phyloP scores from a whole-genome alignment of 2,797 vertebrate species.

The Catostomus latipinnis region DNA sequence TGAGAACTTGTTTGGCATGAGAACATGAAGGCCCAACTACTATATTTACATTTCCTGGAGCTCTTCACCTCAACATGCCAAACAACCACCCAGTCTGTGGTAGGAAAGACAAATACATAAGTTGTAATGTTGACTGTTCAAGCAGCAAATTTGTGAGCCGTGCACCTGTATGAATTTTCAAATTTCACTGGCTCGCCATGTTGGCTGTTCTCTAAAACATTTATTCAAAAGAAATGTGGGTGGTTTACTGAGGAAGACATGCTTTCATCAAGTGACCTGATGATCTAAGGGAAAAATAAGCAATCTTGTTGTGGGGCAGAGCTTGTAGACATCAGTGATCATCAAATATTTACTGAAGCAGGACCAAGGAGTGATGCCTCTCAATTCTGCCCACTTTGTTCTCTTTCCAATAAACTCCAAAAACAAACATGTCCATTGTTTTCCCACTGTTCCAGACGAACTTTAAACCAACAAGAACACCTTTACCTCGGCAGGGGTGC shows the following conservation, averaged over 20 bases:
- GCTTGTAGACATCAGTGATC: conserved; percentile 38
- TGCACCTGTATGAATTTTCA: conserved; percentile 39
- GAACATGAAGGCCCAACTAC: conserved; percentile 49
- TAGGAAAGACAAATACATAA: conserved; percentile 41
- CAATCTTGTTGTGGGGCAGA: conserved; percentile 14
- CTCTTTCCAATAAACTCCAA: conserved; percentile 26
- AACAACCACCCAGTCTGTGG: conserved; percentile 41
- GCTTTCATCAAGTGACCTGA: conserved; percentile 27
- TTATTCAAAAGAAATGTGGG: conserved; percentile 20
- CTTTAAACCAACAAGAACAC: conserved; percentile 44
- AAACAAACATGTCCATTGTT: conserved; percentile 14
- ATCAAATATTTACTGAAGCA: conserved; percentile 50
- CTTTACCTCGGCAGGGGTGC: conserved; percentile 57
- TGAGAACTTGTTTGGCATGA: conserved; percentile 51
- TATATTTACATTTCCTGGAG: conserved; percentile 54
- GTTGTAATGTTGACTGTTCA: conserved; percentile 43
- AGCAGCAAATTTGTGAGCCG: conserved; percentile 35
- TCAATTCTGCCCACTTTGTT: conserved; percentile 14
- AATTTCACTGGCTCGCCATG: neutral
- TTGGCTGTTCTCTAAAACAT: conserved; percentile 15
- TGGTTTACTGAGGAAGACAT: neutral
- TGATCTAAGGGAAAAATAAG: conserved; percentile 10
- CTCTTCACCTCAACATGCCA: conserved; percentile 43
- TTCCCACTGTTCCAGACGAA: conserved; percentile 25
- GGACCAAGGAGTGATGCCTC: neutral